These are phyloP conservation scores for Edolisoma coerulescens DNA, from an alignment of 2,113 vertebrate species.

Conservation along the genomic window DNA sequence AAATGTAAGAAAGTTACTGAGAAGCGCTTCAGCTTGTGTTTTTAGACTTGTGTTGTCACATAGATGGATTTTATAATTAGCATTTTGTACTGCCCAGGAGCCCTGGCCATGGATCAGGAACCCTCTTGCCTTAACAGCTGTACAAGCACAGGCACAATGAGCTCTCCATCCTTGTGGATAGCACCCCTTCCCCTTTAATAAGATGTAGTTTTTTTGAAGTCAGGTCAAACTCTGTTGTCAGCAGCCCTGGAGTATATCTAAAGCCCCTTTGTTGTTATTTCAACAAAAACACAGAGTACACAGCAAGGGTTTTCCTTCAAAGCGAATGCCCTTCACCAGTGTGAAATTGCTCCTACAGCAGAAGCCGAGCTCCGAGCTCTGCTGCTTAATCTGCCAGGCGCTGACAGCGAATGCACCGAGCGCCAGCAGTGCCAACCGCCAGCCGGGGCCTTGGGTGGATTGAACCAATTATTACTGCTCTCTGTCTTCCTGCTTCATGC, in stretches of 20 bases:
- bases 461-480: not conserved
- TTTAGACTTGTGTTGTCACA: not conserved
- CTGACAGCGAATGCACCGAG: not conserved
- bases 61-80: conserved; percentile 16
- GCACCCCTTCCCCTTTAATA: not conserved
- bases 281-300: not conserved
- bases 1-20: not conserved
- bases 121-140: not conserved
- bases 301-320: not conserved
- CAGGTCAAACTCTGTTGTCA: not conserved
- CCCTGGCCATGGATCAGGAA: not conserved
- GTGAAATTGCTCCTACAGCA: not conserved
- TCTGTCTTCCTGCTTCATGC: not conserved
- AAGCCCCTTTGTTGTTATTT: not conserved
- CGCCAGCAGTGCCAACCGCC: conserved; percentile 13
- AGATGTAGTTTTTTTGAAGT: not conserved
- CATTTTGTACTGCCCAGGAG: not conserved
- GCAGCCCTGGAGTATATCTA: not conserved
- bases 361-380: not conserved
- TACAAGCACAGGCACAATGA: not conserved
- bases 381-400: not conserved
- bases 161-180: not conserved
- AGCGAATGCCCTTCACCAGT: not conserved
- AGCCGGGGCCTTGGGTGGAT: not conserved
- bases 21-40: not conserved